Evolutionary conservation across 2,888 invertebrate species (phyloP), one percentile per base, ranked within the genome.

Genomic region (Cistogaster globosa): DNA sequence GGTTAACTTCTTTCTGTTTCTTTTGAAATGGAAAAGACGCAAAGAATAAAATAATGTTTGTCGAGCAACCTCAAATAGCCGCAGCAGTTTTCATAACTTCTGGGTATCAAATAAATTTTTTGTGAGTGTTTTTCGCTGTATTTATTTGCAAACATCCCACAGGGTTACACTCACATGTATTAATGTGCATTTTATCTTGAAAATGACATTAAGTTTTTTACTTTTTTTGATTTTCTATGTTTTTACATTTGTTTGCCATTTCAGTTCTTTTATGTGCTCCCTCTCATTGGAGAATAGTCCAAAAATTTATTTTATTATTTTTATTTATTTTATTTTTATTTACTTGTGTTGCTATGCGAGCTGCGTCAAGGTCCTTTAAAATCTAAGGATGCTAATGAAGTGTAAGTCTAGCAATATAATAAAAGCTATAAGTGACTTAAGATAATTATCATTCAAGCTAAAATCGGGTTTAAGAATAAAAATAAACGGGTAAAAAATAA

Each of bases 121-220:
- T 42, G 4, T 42, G 12, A 12, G 42, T 12, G 12, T 42, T 42
- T 69, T 38, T 36, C 2, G 8, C 3, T 38, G 0, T 38, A 22
- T 51, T 26, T 62, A 20, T 53, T 62, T 20, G 68, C 16, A 62
- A 76, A 77, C 18, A 38, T 51, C 68, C 26, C 38, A 22, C n/a
- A 14, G 60, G 16, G 18, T 26, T 57, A n/a, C 5, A 20, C 6
- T 48, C 11, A 0, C 36, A 45, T 4, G 26, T 45, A 12, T 32
- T 18, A 69, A 8, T 32, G 36, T 78, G 68, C 74, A 85, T 65
- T 74, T 74, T 82, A 82, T 85, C 78, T 75, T 69, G 65, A 71
- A 82, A 85, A 79, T 79, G 65, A 79, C 85, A 85, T 82, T 71
- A 77, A 77, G 81, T 74, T 58, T 68, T 63, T 77, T 63, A 42